Conservation (phyloP, 2,888 invertebrate genomes). For the Oasisia sp. region DNA sequence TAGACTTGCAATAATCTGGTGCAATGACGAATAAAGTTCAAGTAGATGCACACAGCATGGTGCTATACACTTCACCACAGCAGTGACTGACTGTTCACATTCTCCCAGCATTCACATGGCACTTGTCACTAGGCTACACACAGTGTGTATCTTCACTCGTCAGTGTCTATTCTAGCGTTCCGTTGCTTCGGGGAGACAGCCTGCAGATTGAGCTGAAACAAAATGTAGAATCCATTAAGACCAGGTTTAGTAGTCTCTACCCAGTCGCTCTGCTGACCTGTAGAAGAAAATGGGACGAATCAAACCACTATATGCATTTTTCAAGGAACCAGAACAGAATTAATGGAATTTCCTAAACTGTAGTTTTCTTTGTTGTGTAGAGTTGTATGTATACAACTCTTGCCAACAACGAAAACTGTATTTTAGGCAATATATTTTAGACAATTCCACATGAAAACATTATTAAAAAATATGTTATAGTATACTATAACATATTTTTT, state of each 20-base stretch:
- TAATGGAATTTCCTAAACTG: too few relatives aligned
- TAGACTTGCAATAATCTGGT: neutral
- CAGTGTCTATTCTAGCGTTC: neutral
- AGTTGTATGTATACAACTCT: too few relatives aligned
- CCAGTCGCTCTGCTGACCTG: neutral
- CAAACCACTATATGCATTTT: too few relatives aligned
- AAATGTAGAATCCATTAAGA: neutral
- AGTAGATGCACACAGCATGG: too few relatives aligned
- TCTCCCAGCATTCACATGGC: neutral
- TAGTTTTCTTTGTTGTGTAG: too few relatives aligned
- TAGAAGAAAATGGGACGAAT: neutral
- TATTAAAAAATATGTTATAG: too few relatives aligned
- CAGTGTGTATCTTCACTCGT: neutral
- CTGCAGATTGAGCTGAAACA: slow-evolving; percentile 10
- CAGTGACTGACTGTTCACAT: neutral
- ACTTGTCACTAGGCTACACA: neutral
- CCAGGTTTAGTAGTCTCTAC: neutral
- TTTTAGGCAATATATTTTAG: too few relatives aligned
- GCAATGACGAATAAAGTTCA: neutral
- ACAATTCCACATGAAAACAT: too few relatives aligned
- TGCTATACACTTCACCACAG: neutral
- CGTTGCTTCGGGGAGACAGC: neutral
- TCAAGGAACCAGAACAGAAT: too few relatives aligned
- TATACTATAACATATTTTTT: too few relatives aligned
- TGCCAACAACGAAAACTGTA: too few relatives aligned